Evolutionary conservation across 1,140 invertebrate species (phyloP), one percentile per base, ranked within the genome.

Genomic region (Myzus persicae): DNA sequence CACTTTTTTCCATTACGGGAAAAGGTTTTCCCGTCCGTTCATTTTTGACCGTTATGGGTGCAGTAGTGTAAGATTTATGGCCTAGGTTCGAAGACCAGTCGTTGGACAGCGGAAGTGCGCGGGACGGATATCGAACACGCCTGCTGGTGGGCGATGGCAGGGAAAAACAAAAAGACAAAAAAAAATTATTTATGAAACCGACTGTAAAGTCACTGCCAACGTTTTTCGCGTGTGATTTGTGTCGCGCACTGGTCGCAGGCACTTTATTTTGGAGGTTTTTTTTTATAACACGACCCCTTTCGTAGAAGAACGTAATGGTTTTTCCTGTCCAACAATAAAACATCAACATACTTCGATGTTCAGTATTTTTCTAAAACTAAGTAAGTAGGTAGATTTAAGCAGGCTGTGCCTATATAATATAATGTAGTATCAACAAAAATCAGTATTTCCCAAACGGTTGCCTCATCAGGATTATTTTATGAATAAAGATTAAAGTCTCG

Each of bases 1-100:
- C 91, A 93, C 91, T 93, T 93, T 93, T 91, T 93, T 93, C 91
- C 91, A 93, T 93, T 93, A 93, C 91, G 91, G 81, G 91, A 93
- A 93, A 93, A 93, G 91, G 91, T 93, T 93, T 93, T 93, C 18
- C 91, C 91, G 67, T 85, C 44, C 67, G 46, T 84, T 93, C 81
- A 93, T 93, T 93, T 93, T 93, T 93, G 91, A 93, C 91, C 91
- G 91, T 93, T 93, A 93, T 93, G 91, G 81, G 81, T 84, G 46
- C 91, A 54, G 81, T 38, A 38, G 59, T 22, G 38, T 84, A 93
- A 93, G 91, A 93, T 93, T 93, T 93, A 93, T 93, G 46, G 91
- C 91, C 67, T 22, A 48, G 91, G 81, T 93, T 93, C 91, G 91
- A 85, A 93, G 76, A 93, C 91, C 81, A 38, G 44, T 26, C 91